Base-by-base conservation (phyloP, 2,888 invertebrate species). In the Caradrina kadenii region DNA sequence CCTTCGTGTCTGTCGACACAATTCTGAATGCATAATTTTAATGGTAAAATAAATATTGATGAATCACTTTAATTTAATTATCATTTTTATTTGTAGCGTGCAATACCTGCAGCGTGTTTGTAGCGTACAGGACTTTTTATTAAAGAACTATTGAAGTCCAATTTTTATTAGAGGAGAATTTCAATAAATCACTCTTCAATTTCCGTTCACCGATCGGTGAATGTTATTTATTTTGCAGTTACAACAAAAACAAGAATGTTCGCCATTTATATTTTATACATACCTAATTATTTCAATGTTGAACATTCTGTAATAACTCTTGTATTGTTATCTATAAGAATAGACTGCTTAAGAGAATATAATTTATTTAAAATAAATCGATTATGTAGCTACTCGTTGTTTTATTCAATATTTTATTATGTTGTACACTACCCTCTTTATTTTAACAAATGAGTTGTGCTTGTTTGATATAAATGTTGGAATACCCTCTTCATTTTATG, bases 261-360 rank as follows among this genome's bases (percentile, higher is more conserved):
- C 42, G 59, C 63, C 72, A 73, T 79, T 70, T 73, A 70, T 77
- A 79, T 80, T 66, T 77, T 74, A 49, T 74, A 61, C 50, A 64
- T 39, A n/a, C n/a, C n/a, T n/a, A 53, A 79, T 73, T 73, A 74
- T 80, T 80, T 77, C 52, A 35, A 76, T 83, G 72, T 78, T 69
- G 54, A 75, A 78, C 49, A 75, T 78, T 79, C 63, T 71, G 53
- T 76, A 63, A 61, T 79, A 66, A 76, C 69, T 73, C 55, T 67
- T 81, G 78, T 73, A 81, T 80, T 66, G 76, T 79, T 84, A 85
- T 85, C 73, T 81, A 53, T 83, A 88, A 83, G 82, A 86, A 87
- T 90, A 91, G 91, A 92, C 88, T 89, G 91, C 91, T 90, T 92
- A 88, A 83, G 83, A 86, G 77, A 88, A 88, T 86, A 89, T 91